Percentiles rank a stretch among this genome's conserved stretches.
Conservation (phyloP, 2,888 invertebrate species). For the Coelogynopora nodosa region DNA sequence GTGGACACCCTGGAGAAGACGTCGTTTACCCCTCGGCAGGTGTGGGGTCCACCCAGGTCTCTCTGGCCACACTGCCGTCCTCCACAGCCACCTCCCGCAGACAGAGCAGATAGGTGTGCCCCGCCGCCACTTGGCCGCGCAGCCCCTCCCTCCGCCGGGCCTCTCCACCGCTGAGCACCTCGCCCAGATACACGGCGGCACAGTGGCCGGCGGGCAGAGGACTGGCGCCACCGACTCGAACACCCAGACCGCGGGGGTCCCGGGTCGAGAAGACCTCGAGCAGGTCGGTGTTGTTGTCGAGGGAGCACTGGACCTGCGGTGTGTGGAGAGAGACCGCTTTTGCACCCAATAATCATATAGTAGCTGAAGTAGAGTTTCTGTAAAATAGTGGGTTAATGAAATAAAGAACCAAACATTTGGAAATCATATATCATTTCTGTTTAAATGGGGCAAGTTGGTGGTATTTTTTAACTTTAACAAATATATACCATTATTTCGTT, state of each 20-base stretch:
- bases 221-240: neutral
- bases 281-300: neutral
- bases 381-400: too few relatives aligned
- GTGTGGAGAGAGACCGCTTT: neutral
- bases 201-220: neutral
- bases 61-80: neutral
- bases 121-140: neutral
- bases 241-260: neutral
- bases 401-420: too few relatives aligned
- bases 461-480: too few relatives aligned
- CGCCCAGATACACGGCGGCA: slow-evolving; percentile 21
- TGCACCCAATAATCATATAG: too few relatives aligned
- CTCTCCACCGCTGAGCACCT: neutral
- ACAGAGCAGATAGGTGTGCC: neutral
- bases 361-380: too few relatives aligned
- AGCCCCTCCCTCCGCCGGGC: neutral
- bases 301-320: neutral
- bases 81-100: neutral
- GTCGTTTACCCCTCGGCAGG: too few relatives aligned
- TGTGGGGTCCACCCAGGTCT: neutral
- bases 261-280: slow-evolving; percentile 12
- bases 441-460: too few relatives aligned
- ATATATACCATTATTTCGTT: too few relatives aligned
- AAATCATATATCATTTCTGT: too few relatives aligned
- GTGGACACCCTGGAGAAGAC: neutral